Base-by-base conservation (phyloP, 2,797 vertebrate species). In the Cossypha heuglini region DNA sequence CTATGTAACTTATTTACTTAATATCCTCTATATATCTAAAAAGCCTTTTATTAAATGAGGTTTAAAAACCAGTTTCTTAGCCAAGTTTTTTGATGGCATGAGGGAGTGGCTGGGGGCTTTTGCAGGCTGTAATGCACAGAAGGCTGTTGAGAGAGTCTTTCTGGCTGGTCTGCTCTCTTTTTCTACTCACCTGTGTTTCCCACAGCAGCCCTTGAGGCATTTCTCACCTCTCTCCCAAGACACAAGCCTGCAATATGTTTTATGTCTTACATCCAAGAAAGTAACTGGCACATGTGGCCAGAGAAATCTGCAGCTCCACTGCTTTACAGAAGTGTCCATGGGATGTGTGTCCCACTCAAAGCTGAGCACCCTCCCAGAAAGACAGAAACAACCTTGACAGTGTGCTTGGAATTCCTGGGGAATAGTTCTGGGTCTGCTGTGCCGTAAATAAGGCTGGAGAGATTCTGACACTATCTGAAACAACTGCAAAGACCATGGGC, bases 1-100 rank as follows among this genome's bases (percentile, higher is more conserved):
- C 97, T 88, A 97, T 98, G 98, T 98, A 98, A 98, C 98, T 98
- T 98, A 98, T 98, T 98, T 98, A 98, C 98, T 97, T 98, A 97
- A 98, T 98, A 98, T 97, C 95, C 95, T 97, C 97, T 97, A 96
- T 98, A 98, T 97, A 97, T 97, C 97, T 96, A 96, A 96, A 97
- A 93, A 49, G 66, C 97, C 97, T 98, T 98, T 98, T 98, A 98
- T 98, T 98, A 98, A 98, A 98, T 96, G 97, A 98, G 97, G 97
- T 97, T 98, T 93, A 94, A 98, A 97, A 97, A 96, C 21, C 15
- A 74, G 33, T 42, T 91, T 86, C 66, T 49, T 48, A 94, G 81
- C 52, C 35, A 88, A 85, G 26, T 90, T 45, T 87, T 84, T 68
- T 62, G 16, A 86, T 72, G 59, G 76, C 52, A 5, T 10, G 42